Base-by-base conservation (phyloP, 2,113 vertebrate genomes). In the Collichthys lucidus region DNA sequence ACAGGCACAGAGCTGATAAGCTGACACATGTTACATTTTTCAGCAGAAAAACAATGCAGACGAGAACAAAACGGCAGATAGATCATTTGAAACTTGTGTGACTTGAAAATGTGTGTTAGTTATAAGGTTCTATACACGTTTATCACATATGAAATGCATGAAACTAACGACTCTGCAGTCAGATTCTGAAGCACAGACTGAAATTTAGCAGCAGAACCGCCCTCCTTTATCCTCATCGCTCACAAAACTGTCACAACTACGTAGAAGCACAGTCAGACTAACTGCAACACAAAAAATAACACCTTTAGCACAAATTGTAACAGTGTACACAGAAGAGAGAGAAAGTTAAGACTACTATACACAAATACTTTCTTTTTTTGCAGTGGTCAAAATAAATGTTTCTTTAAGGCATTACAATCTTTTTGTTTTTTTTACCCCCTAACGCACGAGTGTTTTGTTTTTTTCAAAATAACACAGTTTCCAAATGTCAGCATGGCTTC, bases 261-360 rank as follows among this genome's bases (percentile, higher is more conserved):
- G 40, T 8, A 62, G 49, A 80, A 59, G 52, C 50, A 72, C 49
- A 78, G 73, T 57, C 24, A 79, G 60, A 79, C 79, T 59, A 82
- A 93, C 61, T 52, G 63, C 53, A 52, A 72, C 63, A 89, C 60
- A 89, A 76, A 87, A 85, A 66, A 86, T 35, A 77, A 57, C 47
- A 88, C 75, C 74, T 77, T 83, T 72, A 81, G 75, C 61, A 86
- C 35, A 87, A 74, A 86, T 68, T 68, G 87, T 85, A 88, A 91
- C 85, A 87, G 85, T 82, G 84, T 52, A 84, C 53, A 89, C 59
- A 87, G 56, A 83, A 85, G 64, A 76, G 74, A 76, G 74, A 87
- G 85, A 60, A 86, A 75, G 82, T 88, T 85, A 90, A 92, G 84
- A 90, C 89, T 66, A 79, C 46, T 74, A 82, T 85, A 83, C 77